These are phyloP conservation scores for Aselliscus stoliczkanus DNA, from an alignment of 2,797 vertebrate species.

Conservation along the genomic window DNA sequence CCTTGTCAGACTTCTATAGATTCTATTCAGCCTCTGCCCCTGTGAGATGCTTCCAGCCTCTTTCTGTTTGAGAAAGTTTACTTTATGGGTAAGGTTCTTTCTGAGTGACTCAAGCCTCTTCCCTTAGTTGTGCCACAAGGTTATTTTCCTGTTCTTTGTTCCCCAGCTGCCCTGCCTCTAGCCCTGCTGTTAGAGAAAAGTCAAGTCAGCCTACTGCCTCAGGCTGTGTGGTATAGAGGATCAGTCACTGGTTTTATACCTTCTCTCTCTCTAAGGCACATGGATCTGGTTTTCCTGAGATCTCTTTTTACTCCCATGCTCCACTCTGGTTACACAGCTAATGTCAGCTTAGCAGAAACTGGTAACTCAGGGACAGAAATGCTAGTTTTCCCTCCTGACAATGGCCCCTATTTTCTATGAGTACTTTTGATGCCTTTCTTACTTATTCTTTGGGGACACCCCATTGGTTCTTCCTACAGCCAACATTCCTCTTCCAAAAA, in stretches of 20 bases:
- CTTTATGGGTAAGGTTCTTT: not conserved
- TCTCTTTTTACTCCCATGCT: not conserved
- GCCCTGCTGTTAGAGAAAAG: not conserved
- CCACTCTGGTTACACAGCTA: not conserved
- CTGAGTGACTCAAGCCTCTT: not conserved
- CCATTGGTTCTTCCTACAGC: not conserved
- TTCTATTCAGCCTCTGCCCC: not conserved
- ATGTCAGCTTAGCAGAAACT: not conserved
- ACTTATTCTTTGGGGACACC: not conserved
- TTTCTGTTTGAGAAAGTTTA: not conserved
- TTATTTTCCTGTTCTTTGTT: not conserved
- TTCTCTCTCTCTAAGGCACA: not conserved
- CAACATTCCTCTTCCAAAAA: not conserved
- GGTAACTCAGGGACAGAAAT: not conserved
- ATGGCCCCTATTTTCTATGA: not conserved
- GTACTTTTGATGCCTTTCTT: not conserved
- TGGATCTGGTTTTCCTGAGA: not conserved
- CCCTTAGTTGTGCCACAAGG: not conserved
- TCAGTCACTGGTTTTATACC: not conserved
- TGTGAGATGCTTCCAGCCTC: not conserved
- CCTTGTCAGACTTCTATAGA: not conserved
- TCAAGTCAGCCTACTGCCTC: not conserved
- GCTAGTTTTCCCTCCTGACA: not conserved
- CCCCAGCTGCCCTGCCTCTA: not conserved
- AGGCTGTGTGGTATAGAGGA: not conserved